Conservation (phyloP, 2,113 vertebrate genomes). For the Cisticola juncidis region DNA sequence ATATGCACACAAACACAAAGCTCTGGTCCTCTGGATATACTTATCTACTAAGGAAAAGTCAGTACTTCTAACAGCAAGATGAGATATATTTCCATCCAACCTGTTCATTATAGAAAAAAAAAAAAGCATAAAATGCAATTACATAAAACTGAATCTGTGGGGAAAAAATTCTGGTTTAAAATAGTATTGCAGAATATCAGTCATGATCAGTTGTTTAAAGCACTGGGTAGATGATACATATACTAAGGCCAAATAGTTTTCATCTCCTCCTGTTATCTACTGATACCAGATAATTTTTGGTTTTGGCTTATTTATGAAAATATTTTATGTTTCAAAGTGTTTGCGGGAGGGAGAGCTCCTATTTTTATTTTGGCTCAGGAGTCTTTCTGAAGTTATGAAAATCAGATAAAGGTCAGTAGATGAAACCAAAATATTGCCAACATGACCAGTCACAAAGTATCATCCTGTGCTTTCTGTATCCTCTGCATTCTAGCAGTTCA, state of each 20-base stretch:
- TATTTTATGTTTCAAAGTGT: background rate
- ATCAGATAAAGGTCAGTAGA: background rate
- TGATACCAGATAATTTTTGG: background rate
- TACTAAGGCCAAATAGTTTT: background rate
- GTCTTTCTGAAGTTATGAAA: background rate
- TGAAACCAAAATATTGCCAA: background rate
- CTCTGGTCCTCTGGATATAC: background rate
- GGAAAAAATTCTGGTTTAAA: background rate
- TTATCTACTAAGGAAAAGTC: background rate
- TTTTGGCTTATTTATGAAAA: background rate
- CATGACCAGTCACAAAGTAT: background rate
- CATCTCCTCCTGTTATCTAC: background rate
- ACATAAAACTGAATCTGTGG: background rate
- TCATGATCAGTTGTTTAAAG: background rate
- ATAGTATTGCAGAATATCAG: background rate
- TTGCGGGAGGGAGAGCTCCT: accelerated
- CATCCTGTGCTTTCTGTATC: background rate
- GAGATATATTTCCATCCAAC: background rate
- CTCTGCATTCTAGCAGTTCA: background rate
- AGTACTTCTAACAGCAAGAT: background rate
- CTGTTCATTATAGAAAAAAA: background rate
- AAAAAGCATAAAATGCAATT: background rate
- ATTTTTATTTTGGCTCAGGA: background rate
- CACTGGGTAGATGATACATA: background rate
- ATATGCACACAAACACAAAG: background rate